Evolutionary conservation across 2,113 vertebrate species (phyloP), one percentile per base, ranked within the genome.

Genomic region (Herpetotheres cachinnans): DNA sequence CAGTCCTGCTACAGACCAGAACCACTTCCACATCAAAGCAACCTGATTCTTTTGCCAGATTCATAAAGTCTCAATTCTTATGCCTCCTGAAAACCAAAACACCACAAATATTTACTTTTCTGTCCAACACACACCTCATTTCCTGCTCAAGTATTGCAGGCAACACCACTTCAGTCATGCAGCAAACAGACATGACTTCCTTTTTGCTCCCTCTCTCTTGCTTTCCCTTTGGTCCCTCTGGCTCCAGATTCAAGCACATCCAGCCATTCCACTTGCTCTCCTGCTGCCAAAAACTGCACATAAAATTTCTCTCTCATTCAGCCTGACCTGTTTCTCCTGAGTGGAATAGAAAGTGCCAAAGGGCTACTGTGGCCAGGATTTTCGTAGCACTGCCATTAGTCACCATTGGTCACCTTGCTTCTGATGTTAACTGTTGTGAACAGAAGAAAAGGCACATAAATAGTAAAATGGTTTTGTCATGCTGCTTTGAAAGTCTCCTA

Each of bases 11-110:
- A 30, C 84, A 95, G 86, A 80, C 82, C 87, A 94, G 90, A 94
- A 94, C 69, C 55, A 74, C 82, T 71, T 94, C 94, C 95, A 97
- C 96, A 97, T 98, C 96, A 98, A 97, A 98, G 95, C 76, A 89
- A 89, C 50, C 34, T 8, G 9, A 89, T 93, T 84, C 81, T 93
- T 91, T 86, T 18, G 11, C 61, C 82, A 97, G 82, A 89, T 92
- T 95, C 87, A 73, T 91, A 87, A 92, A 89, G 66, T 59, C 47
- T 83, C 89, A 59, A 82, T 94, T 97, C 81, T 94, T 91, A 96
- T 89, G 55, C 93, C 67, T 97, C 70, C 92, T 83, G 91, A 94
- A 95, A 90, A 59, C 84, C 86, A 92, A 90, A 97, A 67, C 3
- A 2, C 94, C 90, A 92, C 91, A 96, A 91, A 92, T 97, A 97